A percentile compares a stretch with the other conserved stretches of the same genome.
phyloP scores from a whole-genome alignment of 2,113 vertebrate species.

The Erpornis zantholeuca region DNA sequence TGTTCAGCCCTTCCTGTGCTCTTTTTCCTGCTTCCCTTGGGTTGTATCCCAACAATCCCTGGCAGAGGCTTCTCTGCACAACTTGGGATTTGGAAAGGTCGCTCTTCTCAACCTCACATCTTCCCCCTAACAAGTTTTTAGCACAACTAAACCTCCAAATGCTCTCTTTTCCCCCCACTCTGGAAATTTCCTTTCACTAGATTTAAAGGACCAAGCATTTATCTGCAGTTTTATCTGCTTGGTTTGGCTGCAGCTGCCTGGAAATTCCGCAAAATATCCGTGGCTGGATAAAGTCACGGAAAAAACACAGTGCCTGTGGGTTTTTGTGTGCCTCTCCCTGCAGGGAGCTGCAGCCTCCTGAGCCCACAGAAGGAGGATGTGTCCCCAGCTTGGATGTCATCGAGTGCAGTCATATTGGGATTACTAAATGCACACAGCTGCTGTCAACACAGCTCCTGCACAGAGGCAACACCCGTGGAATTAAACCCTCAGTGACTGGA shows the following conservation, averaged over 20 bases:
- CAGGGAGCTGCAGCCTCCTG: neutral
- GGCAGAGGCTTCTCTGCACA: neutral
- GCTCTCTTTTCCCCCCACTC: neutral
- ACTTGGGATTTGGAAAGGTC: neutral
- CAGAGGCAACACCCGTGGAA: neutral
- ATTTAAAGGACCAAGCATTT: neutral
- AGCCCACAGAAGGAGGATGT: neutral
- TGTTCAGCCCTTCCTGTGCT: neutral
- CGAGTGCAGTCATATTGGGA: neutral
- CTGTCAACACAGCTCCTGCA: neutral
- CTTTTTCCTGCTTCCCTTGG: neutral
- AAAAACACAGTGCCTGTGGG: neutral
- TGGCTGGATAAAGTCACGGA: neutral
- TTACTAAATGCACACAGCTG: neutral
- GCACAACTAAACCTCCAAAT: neutral
- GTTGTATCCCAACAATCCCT: neutral
- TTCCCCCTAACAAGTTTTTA: neutral
- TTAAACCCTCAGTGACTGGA: fast-evolving
- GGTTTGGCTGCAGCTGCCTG: neutral
- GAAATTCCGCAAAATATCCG: neutral
- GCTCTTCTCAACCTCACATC: neutral
- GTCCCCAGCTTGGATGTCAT: neutral
- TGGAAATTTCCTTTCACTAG: neutral
- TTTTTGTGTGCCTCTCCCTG: neutral
- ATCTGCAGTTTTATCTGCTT: neutral